A percentile compares a stretch with the other conserved stretches of the same genome.
phyloP scores from a whole-genome alignment of 2,888 invertebrate species.

The Sarcophaga carnaria region DNA sequence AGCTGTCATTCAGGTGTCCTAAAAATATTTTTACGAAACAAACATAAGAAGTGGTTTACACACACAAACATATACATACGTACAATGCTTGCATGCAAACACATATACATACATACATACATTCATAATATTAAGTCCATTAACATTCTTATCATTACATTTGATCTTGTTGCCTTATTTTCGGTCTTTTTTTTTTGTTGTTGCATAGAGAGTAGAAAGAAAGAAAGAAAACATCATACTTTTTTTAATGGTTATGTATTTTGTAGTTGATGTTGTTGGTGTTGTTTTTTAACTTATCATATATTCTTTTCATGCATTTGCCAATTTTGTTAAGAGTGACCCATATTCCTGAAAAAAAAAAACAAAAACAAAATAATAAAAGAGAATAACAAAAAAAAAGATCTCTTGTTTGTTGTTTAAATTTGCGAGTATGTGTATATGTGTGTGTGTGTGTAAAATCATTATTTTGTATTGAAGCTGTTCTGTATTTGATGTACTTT shows the following conservation, averaged over 20 bases:
- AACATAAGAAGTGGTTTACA: not conserved
- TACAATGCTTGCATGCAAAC: not conserved
- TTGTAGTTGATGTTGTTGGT: slow-evolving; percentile 12
- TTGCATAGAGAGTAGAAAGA: not conserved
- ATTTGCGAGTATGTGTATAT: not conserved
- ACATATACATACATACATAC: slow-evolving; percentile 22
- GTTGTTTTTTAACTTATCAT: slow-evolving; percentile 33
- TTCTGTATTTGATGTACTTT: slow-evolving; percentile 43
- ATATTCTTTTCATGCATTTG: slow-evolving; percentile 60
- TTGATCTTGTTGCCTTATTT: slow-evolving; percentile 53
- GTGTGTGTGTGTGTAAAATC: slow-evolving; percentile 10
- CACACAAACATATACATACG: not conserved
- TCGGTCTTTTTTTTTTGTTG: not conserved
- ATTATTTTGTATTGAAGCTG: slow-evolving; percentile 45
- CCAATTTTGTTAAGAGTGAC: slow-evolving; percentile 62
- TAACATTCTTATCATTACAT: slow-evolving; percentile 60
- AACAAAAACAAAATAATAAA: slow-evolving; percentile 13
- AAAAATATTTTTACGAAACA: slow-evolving; percentile 24
- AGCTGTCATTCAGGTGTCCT: slow-evolving; percentile 58
- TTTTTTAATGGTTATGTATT: not conserved
- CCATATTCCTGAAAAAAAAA: slow-evolving; percentile 53
- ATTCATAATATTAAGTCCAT: slow-evolving; percentile 41
- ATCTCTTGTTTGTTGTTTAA: slow-evolving; percentile 6
- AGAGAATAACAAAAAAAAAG: slow-evolving; percentile 8
- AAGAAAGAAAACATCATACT: not conserved